Percentiles rank a stretch among this genome's conserved stretches.
Evolutionary conservation across 2,797 vertebrate species (phyloP).

Genomic region (Tragopan temminckii): DNA sequence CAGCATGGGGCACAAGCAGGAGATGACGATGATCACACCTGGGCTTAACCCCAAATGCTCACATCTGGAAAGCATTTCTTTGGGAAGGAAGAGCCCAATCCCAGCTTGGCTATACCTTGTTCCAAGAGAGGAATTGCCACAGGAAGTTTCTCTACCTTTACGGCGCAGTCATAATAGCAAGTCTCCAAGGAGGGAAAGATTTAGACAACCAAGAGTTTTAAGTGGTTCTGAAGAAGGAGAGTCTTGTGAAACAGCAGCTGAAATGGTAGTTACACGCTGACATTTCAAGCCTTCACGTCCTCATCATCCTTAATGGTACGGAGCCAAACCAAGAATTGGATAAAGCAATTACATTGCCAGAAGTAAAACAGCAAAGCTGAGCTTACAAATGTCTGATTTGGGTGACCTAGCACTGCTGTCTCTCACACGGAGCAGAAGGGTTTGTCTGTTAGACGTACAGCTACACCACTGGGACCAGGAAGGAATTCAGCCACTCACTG

Average conservation of each 20-base stretch:
- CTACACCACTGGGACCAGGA: slow-evolving; percentile 5
- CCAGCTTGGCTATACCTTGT: background rate
- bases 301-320: slow-evolving; percentile 14
- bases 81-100: background rate
- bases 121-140: background rate
- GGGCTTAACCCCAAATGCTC: background rate
- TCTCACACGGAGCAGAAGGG: background rate
- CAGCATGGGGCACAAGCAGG: background rate
- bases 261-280: slow-evolving; percentile 24
- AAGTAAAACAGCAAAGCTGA: slow-evolving; percentile 3
- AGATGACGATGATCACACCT: background rate
- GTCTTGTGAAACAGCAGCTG: slow-evolving; percentile 6
- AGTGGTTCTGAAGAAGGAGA: slow-evolving; percentile 43
- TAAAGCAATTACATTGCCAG: slow-evolving; percentile 10
- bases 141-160: slow-evolving; percentile 23
- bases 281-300: slow-evolving; percentile 49
- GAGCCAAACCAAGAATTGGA: slow-evolving; percentile 51
- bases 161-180: background rate
- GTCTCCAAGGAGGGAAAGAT: slow-evolving; percentile 26
- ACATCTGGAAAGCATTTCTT: background rate
- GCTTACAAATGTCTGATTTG: slow-evolving; percentile 33
- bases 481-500: background rate
- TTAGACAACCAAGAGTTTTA: slow-evolving; percentile 40
- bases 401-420: background rate
- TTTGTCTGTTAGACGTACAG: slow-evolving; percentile 17